phyloP scores from a whole-genome alignment of 2,113 vertebrate species.

The Apistogramma diplotaenia region DNA sequence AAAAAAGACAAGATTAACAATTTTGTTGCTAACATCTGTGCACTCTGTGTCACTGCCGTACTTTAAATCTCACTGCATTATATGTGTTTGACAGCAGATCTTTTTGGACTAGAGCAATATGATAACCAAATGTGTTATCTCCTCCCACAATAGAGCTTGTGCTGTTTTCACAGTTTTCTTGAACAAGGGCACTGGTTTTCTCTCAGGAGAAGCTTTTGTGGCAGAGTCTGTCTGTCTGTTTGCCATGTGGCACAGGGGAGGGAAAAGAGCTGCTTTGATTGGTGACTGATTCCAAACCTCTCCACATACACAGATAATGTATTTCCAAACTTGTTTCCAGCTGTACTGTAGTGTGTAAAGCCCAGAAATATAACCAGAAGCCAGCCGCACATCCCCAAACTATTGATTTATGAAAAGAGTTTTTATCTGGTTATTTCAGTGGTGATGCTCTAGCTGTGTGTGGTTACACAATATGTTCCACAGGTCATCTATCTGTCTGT shows the following conservation, averaged over 20 bases:
- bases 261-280: background rate
- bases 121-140: background rate
- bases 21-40: background rate
- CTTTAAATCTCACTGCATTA: background rate
- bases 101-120: background rate
- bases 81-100: background rate
- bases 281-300: background rate
- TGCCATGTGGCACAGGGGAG: background rate
- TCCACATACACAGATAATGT: background rate
- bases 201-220: background rate
- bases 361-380: background rate
- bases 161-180: background rate
- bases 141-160: background rate
- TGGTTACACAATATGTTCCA: too few relatives aligned
- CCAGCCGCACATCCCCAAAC: background rate
- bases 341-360: background rate
- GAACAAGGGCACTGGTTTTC: slow-evolving; percentile 1
- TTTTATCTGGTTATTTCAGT: background rate
- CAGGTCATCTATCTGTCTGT: too few relatives aligned
- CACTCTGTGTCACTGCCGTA: background rate
- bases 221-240: background rate
- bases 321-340: background rate
- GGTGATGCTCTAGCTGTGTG: background rate
- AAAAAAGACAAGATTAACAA: background rate
- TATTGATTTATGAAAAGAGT: background rate